These are phyloP conservation scores for Peromyscus leucopus DNA, from an alignment of 2,113 vertebrate species.

Conservation along the genomic window DNA sequence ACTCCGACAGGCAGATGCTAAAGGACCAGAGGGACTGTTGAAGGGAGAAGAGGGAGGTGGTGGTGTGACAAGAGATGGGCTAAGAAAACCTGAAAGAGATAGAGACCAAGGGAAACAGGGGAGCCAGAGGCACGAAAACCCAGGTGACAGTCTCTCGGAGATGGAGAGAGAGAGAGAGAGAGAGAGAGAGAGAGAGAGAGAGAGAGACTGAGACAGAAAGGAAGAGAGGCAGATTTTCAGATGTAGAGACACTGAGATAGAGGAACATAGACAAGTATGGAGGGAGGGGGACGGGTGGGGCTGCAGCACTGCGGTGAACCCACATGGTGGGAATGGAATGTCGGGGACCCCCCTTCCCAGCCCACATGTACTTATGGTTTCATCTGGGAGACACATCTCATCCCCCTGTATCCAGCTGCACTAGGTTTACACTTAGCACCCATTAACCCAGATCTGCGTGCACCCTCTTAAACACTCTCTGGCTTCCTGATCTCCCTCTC, in stretches of 20 bases:
- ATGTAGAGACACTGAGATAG: neutral
- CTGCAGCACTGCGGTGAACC: slow-evolving; percentile 59
- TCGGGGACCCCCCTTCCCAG: neutral
- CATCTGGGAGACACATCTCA: neutral
- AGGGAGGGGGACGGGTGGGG: slow-evolving; percentile 53
- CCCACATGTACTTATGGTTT: neutral
- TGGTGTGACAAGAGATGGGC: neutral
- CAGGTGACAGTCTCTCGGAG: neutral
- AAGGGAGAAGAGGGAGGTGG: neutral
- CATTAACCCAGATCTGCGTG: slow-evolving; percentile 57
- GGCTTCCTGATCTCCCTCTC: neutral
- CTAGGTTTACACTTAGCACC: slow-evolving; percentile 7
- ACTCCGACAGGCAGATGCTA: slow-evolving; percentile 35
- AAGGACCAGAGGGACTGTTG: neutral
- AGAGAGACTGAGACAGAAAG: neutral
- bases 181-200: neutral
- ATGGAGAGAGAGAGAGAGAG: neutral
- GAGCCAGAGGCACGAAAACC: slow-evolving; percentile 1
- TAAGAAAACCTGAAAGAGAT: neutral
- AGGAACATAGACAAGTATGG: neutral
- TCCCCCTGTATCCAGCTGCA: neutral
- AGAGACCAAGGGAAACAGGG: neutral
- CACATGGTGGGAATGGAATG: neutral
- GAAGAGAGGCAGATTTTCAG: neutral
- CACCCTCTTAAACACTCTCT: neutral